phyloP scores from a whole-genome alignment of 1,140 invertebrate species.

The Leptinotarsa lineolata region DNA sequence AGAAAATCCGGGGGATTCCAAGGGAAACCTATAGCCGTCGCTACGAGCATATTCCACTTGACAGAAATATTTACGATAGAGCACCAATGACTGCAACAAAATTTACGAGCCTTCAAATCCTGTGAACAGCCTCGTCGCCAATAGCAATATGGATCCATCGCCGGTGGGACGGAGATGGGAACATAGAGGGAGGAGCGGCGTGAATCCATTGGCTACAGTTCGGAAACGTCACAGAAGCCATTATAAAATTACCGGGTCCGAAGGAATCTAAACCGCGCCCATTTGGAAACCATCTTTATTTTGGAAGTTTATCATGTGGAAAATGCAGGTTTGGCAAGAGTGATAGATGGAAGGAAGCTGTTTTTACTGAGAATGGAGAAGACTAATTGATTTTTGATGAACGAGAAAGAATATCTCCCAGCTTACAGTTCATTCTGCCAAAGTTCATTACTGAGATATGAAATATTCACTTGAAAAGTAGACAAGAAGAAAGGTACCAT shows the following conservation, averaged over 20 bases:
- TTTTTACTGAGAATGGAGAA: not conserved
- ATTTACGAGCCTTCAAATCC: constrained; percentile 25
- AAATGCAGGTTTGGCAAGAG: constrained; percentile 13
- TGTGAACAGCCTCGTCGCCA: constrained; percentile 14
- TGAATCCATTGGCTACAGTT: constrained; percentile 31
- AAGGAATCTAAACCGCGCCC: constrained; percentile 28
- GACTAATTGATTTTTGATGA: constrained; percentile 1
- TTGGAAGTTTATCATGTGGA: constrained; percentile 9
- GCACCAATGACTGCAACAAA: constrained; percentile 36
- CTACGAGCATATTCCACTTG: constrained; percentile 7
- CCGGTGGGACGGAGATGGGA: constrained; percentile 2
- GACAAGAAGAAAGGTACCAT: too few species aligned
- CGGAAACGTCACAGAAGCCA: constrained; percentile 37
- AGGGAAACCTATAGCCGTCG: too few species aligned
- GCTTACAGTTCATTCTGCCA: too few species aligned
- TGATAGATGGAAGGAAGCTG: not conserved
- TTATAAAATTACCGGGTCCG: constrained; percentile 41
- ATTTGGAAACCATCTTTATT: constrained; percentile 24
- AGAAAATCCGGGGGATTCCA: too few species aligned
- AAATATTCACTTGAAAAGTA: too few species aligned
- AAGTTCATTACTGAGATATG: too few species aligned
- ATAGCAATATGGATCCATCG: constrained; percentile 22
- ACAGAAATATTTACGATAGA: constrained; percentile 33
- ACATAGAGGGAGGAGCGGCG: constrained; percentile 20
- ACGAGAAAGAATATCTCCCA: too few species aligned